Conservation (phyloP, 1,140 invertebrate species). For the Leucophenga varia region DNA sequence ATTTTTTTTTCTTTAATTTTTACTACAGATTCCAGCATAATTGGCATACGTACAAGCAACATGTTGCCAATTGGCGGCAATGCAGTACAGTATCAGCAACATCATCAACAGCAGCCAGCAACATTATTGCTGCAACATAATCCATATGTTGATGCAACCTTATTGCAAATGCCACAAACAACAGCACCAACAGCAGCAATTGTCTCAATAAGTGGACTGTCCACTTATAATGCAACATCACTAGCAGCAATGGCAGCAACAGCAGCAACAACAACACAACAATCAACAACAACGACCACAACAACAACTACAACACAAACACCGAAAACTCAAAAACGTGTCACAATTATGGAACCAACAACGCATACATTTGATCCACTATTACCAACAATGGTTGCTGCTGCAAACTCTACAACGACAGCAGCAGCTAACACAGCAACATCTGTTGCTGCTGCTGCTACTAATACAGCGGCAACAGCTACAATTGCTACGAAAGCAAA, state of each 20-base stretch:
- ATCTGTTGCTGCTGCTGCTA: slow-evolving; percentile 16
- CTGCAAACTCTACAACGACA: slow-evolving; percentile 27
- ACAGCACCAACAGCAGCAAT: slow-evolving; percentile 18
- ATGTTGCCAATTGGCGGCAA: slow-evolving; percentile 16
- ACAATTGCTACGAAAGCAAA: slow-evolving; percentile 18
- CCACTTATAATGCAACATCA: not conserved
- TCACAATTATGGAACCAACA: slow-evolving; percentile 50
- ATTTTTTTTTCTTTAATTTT: no score
- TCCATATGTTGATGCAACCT: slow-evolving; percentile 38
- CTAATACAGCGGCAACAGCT: slow-evolving; percentile 20
- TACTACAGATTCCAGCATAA: slow-evolving; percentile 49
- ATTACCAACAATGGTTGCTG: slow-evolving; percentile 47
- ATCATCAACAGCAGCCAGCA: slow-evolving; percentile 9
- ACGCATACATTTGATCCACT: slow-evolving; percentile 46
- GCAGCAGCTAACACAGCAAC: slow-evolving; percentile 1
- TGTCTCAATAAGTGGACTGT: slow-evolving; percentile 33
- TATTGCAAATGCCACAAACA: slow-evolving; percentile 25
- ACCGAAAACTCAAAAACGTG: slow-evolving; percentile 51
- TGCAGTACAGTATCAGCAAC: not conserved
- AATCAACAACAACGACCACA: slow-evolving; percentile 16
- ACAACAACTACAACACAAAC: slow-evolving; percentile 35
- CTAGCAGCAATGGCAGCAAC: not conserved
- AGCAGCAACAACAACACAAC: slow-evolving; percentile 1
- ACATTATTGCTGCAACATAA: slow-evolving; percentile 39
- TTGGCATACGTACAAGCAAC: slow-evolving; percentile 42